Percentiles rank a stretch among this genome's conserved stretches.
Evolutionary conservation across 2,797 vertebrate species (phyloP).

Genomic region (Crossoptilon crossoptilon): DNA sequence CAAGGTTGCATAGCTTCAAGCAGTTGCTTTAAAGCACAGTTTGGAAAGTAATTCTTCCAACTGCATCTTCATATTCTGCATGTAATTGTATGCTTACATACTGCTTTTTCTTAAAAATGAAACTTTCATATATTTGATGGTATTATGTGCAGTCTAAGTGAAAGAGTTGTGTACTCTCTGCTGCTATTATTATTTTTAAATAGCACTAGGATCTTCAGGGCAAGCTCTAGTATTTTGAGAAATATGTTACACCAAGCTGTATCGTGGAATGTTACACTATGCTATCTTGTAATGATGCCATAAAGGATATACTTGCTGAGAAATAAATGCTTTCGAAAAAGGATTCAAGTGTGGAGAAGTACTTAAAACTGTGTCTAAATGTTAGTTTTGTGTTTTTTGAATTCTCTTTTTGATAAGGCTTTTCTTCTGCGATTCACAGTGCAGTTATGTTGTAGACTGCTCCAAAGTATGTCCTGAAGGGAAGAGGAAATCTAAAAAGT

Average conservation of each 20-base stretch:
- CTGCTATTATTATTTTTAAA: background rate
- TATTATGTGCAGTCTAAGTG: background rate
- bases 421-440: background rate
- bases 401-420: background rate
- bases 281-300: background rate
- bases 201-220: background rate
- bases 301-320: background rate
- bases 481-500: background rate
- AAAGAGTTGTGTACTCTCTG: background rate
- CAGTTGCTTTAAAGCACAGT: background rate
- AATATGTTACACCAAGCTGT: background rate
- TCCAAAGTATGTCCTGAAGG: background rate
- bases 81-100: background rate
- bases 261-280: background rate
- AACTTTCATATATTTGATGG: background rate
- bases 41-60: background rate
- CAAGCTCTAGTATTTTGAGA: background rate
- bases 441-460: background rate
- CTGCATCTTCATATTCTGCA: background rate
- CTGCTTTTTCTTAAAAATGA: background rate
- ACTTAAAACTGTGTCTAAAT: background rate
- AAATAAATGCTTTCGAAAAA: background rate
- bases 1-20: background rate
- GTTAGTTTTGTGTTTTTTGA: background rate
- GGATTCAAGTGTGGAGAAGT: background rate